Conservation (phyloP, 2,113 vertebrate species). For the rabbit (Oryctolagus cuniculus) region DNA sequence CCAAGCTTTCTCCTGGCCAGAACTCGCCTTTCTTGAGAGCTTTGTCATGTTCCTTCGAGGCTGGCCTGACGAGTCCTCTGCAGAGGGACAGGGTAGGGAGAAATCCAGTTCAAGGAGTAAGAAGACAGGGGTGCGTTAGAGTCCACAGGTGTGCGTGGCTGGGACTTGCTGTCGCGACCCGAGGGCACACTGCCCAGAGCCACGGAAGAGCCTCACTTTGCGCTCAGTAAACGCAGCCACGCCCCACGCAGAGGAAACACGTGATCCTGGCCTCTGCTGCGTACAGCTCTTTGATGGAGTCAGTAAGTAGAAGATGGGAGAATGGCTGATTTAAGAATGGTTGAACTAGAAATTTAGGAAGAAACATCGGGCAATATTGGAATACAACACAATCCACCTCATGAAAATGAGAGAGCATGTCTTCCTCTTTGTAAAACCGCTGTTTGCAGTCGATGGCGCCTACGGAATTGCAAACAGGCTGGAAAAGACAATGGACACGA, state of each 20-base stretch:
- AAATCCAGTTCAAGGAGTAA: background rate
- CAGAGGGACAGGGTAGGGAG: background rate
- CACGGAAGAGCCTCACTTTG: conserved; percentile 14
- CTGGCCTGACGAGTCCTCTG: background rate
- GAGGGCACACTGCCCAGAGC: background rate
- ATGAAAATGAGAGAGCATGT: background rate
- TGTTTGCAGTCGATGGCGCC: background rate
- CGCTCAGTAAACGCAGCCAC: conserved; percentile 41
- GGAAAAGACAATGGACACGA: background rate
- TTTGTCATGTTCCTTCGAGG: background rate
- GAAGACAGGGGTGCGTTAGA: background rate
- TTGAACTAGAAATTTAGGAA: conserved; percentile 15
- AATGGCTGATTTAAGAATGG: conserved; percentile 38
- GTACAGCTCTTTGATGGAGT: background rate
- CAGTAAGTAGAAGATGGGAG: conserved; percentile 43
- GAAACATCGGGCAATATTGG: background rate
- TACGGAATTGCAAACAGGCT: background rate
- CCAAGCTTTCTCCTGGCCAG: background rate
- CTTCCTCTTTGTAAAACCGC: background rate
- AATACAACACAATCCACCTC: conserved; percentile 19
- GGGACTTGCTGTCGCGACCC: background rate
- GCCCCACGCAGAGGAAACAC: conserved; percentile 34
- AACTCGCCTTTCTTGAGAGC: background rate
- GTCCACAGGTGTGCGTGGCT: background rate
- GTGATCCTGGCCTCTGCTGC: background rate